phyloP scores from a whole-genome alignment of 2,888 invertebrate genomes.

The Diploptera punctata region DNA sequence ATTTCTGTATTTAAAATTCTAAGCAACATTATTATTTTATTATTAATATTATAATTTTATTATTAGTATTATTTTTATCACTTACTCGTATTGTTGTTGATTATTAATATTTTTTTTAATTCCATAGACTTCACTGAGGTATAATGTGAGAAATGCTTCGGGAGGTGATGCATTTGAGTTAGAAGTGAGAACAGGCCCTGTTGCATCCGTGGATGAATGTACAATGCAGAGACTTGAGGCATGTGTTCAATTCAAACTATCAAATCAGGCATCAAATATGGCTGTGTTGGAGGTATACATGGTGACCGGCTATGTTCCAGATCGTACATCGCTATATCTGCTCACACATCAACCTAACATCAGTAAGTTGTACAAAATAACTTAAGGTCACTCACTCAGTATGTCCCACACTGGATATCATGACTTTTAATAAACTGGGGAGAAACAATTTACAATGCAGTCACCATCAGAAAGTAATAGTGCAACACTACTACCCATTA shows the following conservation, averaged over 20 bases:
- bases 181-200: constrained; percentile 55
- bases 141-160: constrained; percentile 58
- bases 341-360: constrained; percentile 52
- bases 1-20: too few species aligned
- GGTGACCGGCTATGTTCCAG: constrained; percentile 69
- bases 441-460: too few species aligned
- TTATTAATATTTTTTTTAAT: too few species aligned
- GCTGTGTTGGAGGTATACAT: constrained; percentile 66
- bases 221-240: constrained; percentile 44
- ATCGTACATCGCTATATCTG: constrained; percentile 62
- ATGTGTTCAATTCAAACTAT: constrained; percentile 46
- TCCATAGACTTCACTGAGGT: constrained; percentile 52
- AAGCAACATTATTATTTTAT: too few species aligned
- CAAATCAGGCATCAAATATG: constrained; percentile 65
- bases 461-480: too few species aligned
- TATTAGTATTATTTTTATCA: too few species aligned
- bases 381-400: too few species aligned
- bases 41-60: too few species aligned
- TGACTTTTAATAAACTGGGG: too few species aligned
- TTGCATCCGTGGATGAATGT: constrained; percentile 54
- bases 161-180: constrained; percentile 61
- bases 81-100: too few species aligned
- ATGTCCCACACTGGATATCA: too few species aligned
- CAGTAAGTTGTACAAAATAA: constrained; percentile 46
- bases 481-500: too few species aligned